Conservation (phyloP, 2,113 vertebrate species). For the Trichomycterus rosablanca region DNA sequence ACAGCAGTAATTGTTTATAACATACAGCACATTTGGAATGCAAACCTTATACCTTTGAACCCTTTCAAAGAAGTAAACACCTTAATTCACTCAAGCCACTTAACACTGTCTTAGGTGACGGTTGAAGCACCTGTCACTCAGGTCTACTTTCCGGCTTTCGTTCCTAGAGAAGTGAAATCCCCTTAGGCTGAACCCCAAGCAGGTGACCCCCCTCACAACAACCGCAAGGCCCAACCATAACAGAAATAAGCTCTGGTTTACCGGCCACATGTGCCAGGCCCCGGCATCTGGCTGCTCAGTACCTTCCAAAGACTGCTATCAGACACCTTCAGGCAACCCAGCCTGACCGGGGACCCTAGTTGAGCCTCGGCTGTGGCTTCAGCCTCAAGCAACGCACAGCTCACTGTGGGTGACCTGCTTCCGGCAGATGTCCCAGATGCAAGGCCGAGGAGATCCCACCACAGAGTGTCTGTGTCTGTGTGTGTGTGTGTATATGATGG, state of each 20-base stretch:
- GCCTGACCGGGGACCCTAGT: conserved; percentile 53
- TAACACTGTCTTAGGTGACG: too few species aligned
- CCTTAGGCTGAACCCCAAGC: conserved; percentile 49
- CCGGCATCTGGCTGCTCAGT: conserved; percentile 10
- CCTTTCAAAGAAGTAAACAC: too few species aligned
- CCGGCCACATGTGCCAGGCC: conserved; percentile 47
- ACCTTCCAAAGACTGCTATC: conserved; percentile 51
- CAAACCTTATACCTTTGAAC: too few species aligned
- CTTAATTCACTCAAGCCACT: too few species aligned
- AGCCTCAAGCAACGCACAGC: conserved; percentile 71
- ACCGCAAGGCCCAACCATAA: conserved; percentile 34
- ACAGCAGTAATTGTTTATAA: too few species aligned
- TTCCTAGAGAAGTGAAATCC: conserved; percentile 50
- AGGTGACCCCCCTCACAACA: background rate
- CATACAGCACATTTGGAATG: too few species aligned
- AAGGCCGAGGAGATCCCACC: conserved; percentile 73
- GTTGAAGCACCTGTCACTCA: conserved; percentile 51
- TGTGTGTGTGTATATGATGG: conserved; percentile 3
- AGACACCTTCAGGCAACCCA: conserved; percentile 53
- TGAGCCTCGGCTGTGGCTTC: conserved; percentile 73
- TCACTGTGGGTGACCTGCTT: conserved; percentile 84
- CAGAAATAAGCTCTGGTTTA: conserved; percentile 56
- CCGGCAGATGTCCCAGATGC: conserved; percentile 85
- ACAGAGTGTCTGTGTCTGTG: conserved; percentile 60
- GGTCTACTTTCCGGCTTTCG: conserved; percentile 16